Evolutionary conservation across 2,113 vertebrate genomes (phyloP), one percentile per base, ranked within the genome.

Genomic region (Saccopteryx leptura): DNA sequence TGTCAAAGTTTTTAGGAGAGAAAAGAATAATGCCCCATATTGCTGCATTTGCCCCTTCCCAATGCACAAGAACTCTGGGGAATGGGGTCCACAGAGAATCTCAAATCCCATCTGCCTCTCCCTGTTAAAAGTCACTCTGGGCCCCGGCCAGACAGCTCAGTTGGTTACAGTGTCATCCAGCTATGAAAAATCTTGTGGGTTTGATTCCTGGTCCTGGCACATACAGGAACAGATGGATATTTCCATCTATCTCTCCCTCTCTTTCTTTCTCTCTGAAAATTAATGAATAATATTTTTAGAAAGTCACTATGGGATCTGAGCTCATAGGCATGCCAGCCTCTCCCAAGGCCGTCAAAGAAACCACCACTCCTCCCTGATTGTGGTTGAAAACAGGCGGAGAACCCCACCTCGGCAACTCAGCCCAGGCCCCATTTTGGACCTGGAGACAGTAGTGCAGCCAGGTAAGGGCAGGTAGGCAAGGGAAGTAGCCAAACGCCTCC

Each of bases 271-370:
- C 39, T 39, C 39, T 39, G 39, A 39, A 39, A 39, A 39, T 39
- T 39, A 39, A 39, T 39, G 39, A 39, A 39, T 39, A 39, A 39
- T 39, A 39, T 39, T 39, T 39, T 39, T 39, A 39, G 39, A 24
- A 0, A 1, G 48, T 23, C 0, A 0, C 54, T 10, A 60, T 58
- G 50, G 71, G 48, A 52, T 24, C 18, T 2, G 9, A 19, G n/a
- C 5, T 76, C n/a, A 7, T 13, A 82, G 81, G 65, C n/a, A 50
- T 31, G 18, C n/a, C 81, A 85, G 83, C 54, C 56, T 88, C 76
- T 19, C 23, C 12, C 63, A 46, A 58, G 46, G 31, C 17, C 12
- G 31, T 68, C 58, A 71, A 33, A 18, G 74, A 72, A 72, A 39
- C 19, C 56, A 21, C 5, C 84, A 13, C 10, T 23, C n/a, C 39